A percentile compares a stretch with the other conserved stretches of the same genome.
Evolutionary conservation across 2,113 vertebrate species (phyloP).

Genomic region (Eubucco bourcierii): DNA sequence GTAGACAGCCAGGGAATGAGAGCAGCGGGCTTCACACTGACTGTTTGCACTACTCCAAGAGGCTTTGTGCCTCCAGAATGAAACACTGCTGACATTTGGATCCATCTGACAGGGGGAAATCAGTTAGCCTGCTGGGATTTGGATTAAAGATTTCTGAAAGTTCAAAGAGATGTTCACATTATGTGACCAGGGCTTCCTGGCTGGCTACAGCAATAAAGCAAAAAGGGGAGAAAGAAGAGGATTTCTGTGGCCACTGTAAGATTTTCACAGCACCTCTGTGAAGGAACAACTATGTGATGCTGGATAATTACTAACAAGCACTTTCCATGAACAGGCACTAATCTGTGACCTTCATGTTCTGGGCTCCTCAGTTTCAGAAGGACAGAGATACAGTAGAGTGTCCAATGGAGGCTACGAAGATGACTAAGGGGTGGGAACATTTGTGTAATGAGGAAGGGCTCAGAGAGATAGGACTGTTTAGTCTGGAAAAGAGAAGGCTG

Average conservation of each 20-base stretch:
- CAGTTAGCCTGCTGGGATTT: background rate
- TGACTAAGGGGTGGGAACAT: no score
- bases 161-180: background rate
- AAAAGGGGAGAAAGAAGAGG: background rate
- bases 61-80: background rate
- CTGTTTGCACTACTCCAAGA: background rate
- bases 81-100: background rate
- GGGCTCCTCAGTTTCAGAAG: background rate
- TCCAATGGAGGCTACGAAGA: no score
- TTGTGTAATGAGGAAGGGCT: no score
- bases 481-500: no score
- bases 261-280: background rate
- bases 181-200: background rate
- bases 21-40: background rate
- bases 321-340: background rate
- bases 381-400: no score
- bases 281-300: background rate
- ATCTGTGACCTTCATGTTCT: background rate
- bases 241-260: background rate
- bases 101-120: background rate
- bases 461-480: no score
- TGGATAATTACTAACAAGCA: background rate
- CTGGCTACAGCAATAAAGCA: background rate
- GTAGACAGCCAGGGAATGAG: background rate
- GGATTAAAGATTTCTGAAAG: background rate